Percentiles rank a stretch among this genome's conserved stretches.
Evolutionary conservation across 2,797 vertebrate species (phyloP).

Genomic region (Odontamblyopus lacepedii): DNA sequence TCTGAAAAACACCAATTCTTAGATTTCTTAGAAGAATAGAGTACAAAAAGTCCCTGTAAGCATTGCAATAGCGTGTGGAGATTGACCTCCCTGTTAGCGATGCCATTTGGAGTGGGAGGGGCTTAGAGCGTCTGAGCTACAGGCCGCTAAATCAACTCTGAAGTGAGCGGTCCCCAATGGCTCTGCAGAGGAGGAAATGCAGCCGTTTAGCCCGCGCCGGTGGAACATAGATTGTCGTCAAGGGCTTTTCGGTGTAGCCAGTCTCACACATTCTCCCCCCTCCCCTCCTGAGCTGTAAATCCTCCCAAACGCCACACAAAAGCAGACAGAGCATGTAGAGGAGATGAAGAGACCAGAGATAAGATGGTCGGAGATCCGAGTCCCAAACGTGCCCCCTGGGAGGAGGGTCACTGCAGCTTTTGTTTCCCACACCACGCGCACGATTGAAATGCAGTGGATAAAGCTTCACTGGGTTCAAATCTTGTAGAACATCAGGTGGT

Average conservation of each 20-base stretch:
- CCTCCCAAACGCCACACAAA: slow-evolving; percentile 57
- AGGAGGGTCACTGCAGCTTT: slow-evolving; percentile 32
- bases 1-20: too few species aligned
- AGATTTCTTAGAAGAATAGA: too few species aligned
- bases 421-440: not conserved
- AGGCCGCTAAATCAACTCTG: slow-evolving; percentile 66
- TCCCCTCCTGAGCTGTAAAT: slow-evolving; percentile 51
- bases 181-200: slow-evolving; percentile 53
- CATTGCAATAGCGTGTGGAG: slow-evolving; percentile 32
- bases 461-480: not conserved
- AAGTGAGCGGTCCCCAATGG: slow-evolving; percentile 60
- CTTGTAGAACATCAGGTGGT: not conserved
- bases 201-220: slow-evolving; percentile 52
- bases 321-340: slow-evolving; percentile 58
- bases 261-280: slow-evolving; percentile 42
- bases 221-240: slow-evolving; percentile 53
- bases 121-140: slow-evolving; percentile 45
- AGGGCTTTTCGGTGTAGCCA: slow-evolving; percentile 31
- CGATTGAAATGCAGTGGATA: not conserved
- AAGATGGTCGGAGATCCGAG: slow-evolving; percentile 36
- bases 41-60: not conserved
- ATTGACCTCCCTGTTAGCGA: slow-evolving; percentile 39
- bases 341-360: slow-evolving; percentile 60
- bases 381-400: slow-evolving; percentile 22
- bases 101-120: slow-evolving; percentile 36